These are phyloP conservation scores for Tauraco erythrolophus DNA, from an alignment of 2,113 vertebrate genomes.

Conservation along the genomic window DNA sequence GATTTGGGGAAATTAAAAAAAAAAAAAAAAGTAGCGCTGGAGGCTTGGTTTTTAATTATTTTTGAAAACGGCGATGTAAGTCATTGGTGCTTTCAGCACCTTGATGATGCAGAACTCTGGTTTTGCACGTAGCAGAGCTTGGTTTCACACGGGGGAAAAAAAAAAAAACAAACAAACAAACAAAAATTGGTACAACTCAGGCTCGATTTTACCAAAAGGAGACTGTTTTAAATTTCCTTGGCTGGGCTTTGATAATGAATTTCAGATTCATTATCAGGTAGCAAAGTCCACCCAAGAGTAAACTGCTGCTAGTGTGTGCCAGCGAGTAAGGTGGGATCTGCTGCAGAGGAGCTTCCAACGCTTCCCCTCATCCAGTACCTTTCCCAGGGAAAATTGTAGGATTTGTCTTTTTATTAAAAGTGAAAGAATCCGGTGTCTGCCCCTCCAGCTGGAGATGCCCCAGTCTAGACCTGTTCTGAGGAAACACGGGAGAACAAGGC, in stretches of 20 bases:
- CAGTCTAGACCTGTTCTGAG: fast-evolving
- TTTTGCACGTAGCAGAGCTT: fast-evolving
- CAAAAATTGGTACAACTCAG: neutral
- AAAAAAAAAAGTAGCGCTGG: fast-evolving
- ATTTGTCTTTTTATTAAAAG: neutral
- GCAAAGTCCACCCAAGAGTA: fast-evolving
- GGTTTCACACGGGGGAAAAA: neutral
- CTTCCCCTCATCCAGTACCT: neutral
- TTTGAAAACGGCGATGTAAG: fast-evolving
- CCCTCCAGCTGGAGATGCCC: neutral
- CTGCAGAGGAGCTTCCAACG: neutral
- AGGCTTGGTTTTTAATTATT: too few relatives aligned
- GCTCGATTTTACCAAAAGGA: neutral
- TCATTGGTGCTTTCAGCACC: fast-evolving
- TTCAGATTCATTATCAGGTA: neutral
- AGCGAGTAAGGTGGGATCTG: neutral
- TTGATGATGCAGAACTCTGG: neutral
- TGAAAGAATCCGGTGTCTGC: fast-evolving
- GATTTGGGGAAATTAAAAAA: too few relatives aligned
- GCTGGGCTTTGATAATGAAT: neutral
- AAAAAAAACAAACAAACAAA: too few relatives aligned
- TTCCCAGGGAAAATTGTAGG: fast-evolving
- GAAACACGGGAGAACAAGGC: fast-evolving
- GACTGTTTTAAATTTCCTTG: fast-evolving
- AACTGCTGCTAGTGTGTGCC: neutral